Percentiles rank a stretch among this genome's conserved stretches.
phyloP scores from a whole-genome alignment of 2,888 invertebrate species.

The Cantharis flavilabris region DNA sequence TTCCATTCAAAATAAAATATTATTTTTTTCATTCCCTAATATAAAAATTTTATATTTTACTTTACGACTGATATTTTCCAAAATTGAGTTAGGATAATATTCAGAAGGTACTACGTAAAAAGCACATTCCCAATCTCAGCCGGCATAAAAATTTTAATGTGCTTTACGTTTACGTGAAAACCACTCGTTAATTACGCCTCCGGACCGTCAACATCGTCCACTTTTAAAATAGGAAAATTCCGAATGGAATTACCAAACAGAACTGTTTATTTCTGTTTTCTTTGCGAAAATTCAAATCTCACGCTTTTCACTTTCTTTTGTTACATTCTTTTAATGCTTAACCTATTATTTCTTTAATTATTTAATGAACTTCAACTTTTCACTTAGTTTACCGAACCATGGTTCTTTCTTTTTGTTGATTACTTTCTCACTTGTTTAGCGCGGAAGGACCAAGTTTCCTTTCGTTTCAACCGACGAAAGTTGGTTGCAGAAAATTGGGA shows the following conservation, averaged over 20 bases:
- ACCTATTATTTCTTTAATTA: neutral
- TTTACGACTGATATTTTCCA: neutral
- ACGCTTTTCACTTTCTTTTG: neutral
- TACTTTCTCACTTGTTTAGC: neutral
- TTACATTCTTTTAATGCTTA: neutral
- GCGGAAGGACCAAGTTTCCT: too few relatives aligned
- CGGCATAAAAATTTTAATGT: neutral
- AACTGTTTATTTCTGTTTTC: neutral
- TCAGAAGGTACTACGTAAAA: neutral
- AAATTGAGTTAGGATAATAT: neutral
- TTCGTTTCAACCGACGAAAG: too few relatives aligned
- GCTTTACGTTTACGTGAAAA: neutral
- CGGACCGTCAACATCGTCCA: neutral
- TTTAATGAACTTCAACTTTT: neutral
- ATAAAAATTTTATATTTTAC: neutral
- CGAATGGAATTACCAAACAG: neutral
- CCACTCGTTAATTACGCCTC: neutral
- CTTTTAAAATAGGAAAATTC: neutral
- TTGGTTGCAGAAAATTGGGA: too few relatives aligned
- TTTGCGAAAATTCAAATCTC: neutral
- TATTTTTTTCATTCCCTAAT: neutral
- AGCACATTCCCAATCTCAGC: neutral
- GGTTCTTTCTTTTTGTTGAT: neutral
- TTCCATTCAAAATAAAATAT: neutral
- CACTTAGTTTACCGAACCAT: neutral